Evolutionary conservation across 2,888 invertebrate species (phyloP), one percentile per base, ranked within the genome.

Genomic region (Noctua janthe): DNA sequence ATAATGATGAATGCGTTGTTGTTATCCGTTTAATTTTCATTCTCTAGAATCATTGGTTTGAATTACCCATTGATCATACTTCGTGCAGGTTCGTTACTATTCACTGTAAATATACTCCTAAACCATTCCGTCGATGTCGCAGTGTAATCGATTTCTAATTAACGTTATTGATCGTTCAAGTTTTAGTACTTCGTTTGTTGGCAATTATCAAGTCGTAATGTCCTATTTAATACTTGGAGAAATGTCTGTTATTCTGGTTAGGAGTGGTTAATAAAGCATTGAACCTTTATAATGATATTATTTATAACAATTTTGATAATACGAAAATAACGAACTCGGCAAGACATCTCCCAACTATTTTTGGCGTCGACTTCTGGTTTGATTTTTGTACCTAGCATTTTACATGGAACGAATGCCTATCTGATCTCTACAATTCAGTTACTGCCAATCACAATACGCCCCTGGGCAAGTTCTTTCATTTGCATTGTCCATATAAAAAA

Each of bases 101-200:
- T 47, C 0, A 5, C 43, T 29, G 29, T 23, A 23, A 71, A 35
- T 69, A 17, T 49, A 15, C 39, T 39, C 4, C 51, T 29, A 76
- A 76, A 77, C 10, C 5, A 23, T 29, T 1, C 23, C 64, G 17
- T 77, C 13, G 8, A 17, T 54, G n/a, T 47, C 54, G 78, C 78
- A 54, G 23, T 20, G 20, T 35, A 66, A 78, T 35, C 43, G 23
- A 66, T 62, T 54, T 64, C 23, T 54, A 43, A 64, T 77, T 51
- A 43, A 29, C 13, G 8, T 51, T 29, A 64, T 43, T 54, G 17
- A 77, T 66, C 29, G 29, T 43, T 29, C 5, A 29, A 51, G 51
- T 76, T 64, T 29, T 17, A 66, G 23, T 77, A 43, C 7, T 39
- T 51, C 13, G 13, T n/a, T 70, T 43, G 23, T 10, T 11, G 47